Base-by-base conservation (phyloP, 2,888 invertebrate genomes). In the Andricus curvator region DNA sequence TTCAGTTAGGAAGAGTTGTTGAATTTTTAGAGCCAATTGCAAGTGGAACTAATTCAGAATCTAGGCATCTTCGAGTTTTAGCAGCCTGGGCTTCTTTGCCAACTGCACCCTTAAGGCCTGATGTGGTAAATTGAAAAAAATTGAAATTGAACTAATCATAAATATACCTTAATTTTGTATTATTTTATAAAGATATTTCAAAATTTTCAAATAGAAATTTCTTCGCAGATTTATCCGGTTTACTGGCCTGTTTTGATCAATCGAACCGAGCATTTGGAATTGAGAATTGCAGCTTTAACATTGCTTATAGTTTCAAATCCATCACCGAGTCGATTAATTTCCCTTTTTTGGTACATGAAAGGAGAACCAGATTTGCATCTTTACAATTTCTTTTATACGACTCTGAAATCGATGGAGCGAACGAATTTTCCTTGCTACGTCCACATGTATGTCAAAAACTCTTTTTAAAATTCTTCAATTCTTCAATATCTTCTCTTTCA, bases 181-280 rank as follows among this genome's bases (percentile, higher is more conserved):
- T 4, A 15, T 44, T 15, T 44, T 15, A 15, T 44, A 15, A 44
- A 44, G 4, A 15, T 15, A 44, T 13, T 44, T 44, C 44, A 3
- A 41, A 41, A 41, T 44, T 44, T 44, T 17, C 17, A 48, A 48
- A 48, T 48, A 48, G 17, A 48, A 17, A 48, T 48, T 48, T 17
- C 37, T 48, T 83, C 82, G n/a, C 83, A 94, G 94, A 94, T 95
- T 65, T 94, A 94, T 86, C 94, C 94, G 93, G 94, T 95, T 0
- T 94, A 96, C 37, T 94, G 96, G 93, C 96, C 96, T 2, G 95
- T 96, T 81, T 93, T 96, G 8, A 94, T 95, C 15, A 95, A 96
- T 76, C 94, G 94, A 41, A 94, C 94, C 0, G 96, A 96, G 85
- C 94, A 95, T 80, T 93, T 96, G 41, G 96, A 96, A 88, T 93